A percentile compares a stretch with the other conserved stretches of the same genome.
phyloP scores from a whole-genome alignment of 2,797 vertebrate genomes.

The Eutrigla gurnardus region DNA sequence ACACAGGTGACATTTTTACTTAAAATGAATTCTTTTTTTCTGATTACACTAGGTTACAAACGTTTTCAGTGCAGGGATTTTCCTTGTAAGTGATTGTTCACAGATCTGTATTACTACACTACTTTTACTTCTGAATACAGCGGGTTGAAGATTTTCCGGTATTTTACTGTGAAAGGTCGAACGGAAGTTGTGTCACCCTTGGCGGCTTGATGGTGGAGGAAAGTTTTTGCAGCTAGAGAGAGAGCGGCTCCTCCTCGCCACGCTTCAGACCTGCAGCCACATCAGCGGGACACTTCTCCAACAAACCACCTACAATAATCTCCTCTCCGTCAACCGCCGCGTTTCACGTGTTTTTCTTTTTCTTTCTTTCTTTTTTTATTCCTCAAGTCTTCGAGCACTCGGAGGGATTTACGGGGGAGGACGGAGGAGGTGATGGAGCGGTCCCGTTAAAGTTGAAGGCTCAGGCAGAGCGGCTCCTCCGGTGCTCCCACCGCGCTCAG shows the following conservation, averaged over 20 bases:
- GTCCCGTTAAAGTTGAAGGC: slow-evolving; percentile 52
- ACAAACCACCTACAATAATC: accelerated
- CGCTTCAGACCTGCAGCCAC: slow-evolving; percentile 35
- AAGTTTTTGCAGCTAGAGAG: slow-evolving; percentile 36
- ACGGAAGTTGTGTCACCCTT: neutral
- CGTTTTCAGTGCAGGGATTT: too few species aligned
- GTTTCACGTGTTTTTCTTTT: neutral
- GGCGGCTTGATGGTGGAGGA: slow-evolving; percentile 13
- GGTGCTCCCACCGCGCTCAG: slow-evolving; percentile 47
- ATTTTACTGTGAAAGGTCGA: neutral
- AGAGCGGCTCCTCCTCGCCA: slow-evolving; percentile 52
- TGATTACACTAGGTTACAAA: too few species aligned
- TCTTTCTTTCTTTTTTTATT: neutral
- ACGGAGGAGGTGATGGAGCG: slow-evolving; percentile 60
- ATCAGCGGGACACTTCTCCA: slow-evolving; percentile 28
- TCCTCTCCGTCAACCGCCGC: neutral
- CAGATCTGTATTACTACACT: too few species aligned
- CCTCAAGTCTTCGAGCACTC: neutral
- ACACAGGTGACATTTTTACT: too few species aligned
- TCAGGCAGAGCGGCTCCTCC: slow-evolving; percentile 57
- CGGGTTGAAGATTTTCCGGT: neutral
- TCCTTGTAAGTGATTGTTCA: too few species aligned
- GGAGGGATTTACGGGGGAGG: slow-evolving; percentile 39
- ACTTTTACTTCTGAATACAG: too few species aligned
- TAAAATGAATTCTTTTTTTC: too few species aligned